Evolutionary conservation across 2,113 vertebrate genomes (phyloP).

Genomic region (Colistium nudipinnis): DNA sequence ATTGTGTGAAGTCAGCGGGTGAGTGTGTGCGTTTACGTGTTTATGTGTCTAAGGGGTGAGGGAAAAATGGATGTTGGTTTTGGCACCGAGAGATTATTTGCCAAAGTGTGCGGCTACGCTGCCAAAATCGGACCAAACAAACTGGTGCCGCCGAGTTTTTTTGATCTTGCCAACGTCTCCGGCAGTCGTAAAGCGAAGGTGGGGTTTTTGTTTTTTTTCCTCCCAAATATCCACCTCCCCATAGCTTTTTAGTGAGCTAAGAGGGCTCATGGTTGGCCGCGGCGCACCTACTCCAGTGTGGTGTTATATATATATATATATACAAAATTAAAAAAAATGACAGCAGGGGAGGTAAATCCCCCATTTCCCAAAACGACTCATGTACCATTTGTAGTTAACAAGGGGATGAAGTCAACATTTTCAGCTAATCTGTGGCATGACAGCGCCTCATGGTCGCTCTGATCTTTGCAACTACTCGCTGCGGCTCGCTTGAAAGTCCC

Average conservation of each 20-base stretch:
- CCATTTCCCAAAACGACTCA: background rate
- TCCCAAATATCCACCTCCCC: conserved; percentile 13
- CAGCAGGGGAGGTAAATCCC: conserved; percentile 9
- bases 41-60: conserved; percentile 47
- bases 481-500: conserved; percentile 46
- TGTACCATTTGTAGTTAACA: conserved; percentile 29
- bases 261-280: conserved; percentile 15
- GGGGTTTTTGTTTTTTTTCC: conserved; percentile 39
- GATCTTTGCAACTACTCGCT: conserved; percentile 46
- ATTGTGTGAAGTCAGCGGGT: conserved; percentile 57
- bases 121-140: conserved; percentile 64
- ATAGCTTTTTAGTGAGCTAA: conserved; percentile 21
- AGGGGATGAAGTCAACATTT: conserved; percentile 34
- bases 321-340: conserved; percentile 30
- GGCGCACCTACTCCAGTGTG: background rate
- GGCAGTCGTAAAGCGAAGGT: conserved; percentile 28
- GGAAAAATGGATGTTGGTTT: conserved; percentile 57
- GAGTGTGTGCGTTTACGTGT: conserved; percentile 34
- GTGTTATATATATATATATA: too few species aligned
- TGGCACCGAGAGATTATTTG: conserved; percentile 57
- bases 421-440: conserved; percentile 34
- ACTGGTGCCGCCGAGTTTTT: conserved; percentile 46
- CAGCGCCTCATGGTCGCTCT: conserved; percentile 37
- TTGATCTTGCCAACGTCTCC: conserved; percentile 47
- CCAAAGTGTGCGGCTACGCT: conserved; percentile 49